These are phyloP conservation scores for Slavum lentiscoides DNA, from an alignment of 2,888 invertebrate species.

Conservation along the genomic window DNA sequence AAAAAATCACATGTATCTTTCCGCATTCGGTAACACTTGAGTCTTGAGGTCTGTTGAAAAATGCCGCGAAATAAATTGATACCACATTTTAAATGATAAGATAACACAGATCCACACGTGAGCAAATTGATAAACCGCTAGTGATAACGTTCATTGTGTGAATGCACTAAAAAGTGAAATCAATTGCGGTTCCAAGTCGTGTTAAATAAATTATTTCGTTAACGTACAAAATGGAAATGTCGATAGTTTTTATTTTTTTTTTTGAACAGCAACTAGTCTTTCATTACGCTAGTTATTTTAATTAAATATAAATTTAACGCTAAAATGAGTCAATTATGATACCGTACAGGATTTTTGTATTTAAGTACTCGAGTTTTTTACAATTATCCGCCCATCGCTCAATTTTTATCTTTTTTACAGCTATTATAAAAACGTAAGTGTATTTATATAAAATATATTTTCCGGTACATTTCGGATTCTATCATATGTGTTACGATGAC, in stretches of 20 bases:
- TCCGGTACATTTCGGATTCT: background rate
- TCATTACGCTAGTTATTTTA: background rate
- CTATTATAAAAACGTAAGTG: conserved; percentile 1
- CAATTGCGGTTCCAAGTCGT: background rate
- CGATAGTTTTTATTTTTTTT: background rate
- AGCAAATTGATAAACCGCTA: background rate
- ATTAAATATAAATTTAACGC: background rate
- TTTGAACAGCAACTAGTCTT: too few species aligned
- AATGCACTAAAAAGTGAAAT: too few species aligned
- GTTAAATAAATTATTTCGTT: background rate
- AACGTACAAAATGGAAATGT: background rate
- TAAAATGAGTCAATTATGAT: conserved; percentile 22
- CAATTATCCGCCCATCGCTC: conserved; percentile 2
- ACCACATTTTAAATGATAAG: background rate
- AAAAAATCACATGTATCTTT: too few species aligned
- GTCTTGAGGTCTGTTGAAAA: too few species aligned
- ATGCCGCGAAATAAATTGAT: too few species aligned
- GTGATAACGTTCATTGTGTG: background rate
- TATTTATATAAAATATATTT: background rate
- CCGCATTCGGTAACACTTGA: too few species aligned
- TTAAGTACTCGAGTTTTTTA: conserved; percentile 5
- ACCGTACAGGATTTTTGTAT: background rate
- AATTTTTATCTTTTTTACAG: background rate
- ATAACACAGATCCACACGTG: background rate
- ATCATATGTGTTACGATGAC: background rate